Conservation (phyloP, 2,888 invertebrate genomes). For the Cosmorhoe ocellata region DNA sequence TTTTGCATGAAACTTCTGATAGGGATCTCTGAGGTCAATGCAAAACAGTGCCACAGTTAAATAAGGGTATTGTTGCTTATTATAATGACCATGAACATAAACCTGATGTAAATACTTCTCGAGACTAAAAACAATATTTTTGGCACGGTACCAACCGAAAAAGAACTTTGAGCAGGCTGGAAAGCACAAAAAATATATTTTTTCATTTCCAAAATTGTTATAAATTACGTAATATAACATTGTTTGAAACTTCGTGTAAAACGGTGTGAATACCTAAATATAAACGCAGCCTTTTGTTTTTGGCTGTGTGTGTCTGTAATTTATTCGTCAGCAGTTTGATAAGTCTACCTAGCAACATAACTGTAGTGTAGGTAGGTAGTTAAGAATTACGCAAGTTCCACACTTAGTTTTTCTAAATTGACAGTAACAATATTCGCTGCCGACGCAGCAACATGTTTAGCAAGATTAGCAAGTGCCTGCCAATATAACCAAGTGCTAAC, state of each 20-base stretch:
- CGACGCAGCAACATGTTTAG: slow-evolving; percentile 36
- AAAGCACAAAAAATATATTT: too few relatives aligned
- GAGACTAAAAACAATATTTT: not conserved
- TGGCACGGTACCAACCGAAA: not conserved
- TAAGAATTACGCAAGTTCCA: too few relatives aligned
- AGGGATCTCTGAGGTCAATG: slow-evolving; percentile 3
- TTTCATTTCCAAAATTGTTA: too few relatives aligned
- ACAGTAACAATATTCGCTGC: slow-evolving; percentile 27
- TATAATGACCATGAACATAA: not conserved
- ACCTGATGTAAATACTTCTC: not conserved
- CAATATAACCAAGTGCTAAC: slow-evolving; percentile 41
- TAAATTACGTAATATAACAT: too few relatives aligned
- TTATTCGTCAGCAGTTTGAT: too few relatives aligned
- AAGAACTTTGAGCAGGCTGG: not conserved
- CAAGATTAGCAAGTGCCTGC: slow-evolving; percentile 39
- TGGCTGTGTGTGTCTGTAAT: too few relatives aligned
- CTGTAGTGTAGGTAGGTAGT: too few relatives aligned
- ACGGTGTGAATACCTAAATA: too few relatives aligned
- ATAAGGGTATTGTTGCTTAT: not conserved
- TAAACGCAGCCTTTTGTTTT: too few relatives aligned
- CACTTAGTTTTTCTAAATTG: slow-evolving; percentile 19
- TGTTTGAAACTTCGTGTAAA: too few relatives aligned
- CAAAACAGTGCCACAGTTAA: not conserved
- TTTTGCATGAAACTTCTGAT: not conserved
- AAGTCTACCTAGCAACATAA: too few relatives aligned